Percentiles rank a stretch among this genome's conserved stretches.
phyloP scores from a whole-genome alignment of 1,140 invertebrate genomes.

The Drosophila grimshawi region DNA sequence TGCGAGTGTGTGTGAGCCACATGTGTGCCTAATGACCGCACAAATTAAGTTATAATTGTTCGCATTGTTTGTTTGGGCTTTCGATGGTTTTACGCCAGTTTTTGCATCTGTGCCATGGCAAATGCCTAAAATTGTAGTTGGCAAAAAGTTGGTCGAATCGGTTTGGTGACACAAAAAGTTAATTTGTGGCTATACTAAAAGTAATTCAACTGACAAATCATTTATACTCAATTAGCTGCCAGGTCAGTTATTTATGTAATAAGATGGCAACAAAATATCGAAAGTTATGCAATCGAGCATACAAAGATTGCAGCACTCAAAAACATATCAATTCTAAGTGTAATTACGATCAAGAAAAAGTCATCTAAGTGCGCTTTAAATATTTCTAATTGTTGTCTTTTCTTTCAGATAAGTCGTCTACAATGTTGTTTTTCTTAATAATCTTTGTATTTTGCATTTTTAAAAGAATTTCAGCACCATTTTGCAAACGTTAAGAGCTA shows the following conservation, averaged over 20 bases:
- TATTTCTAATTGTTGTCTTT: no score
- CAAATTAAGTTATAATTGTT: conserved; percentile 83
- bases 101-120: conserved; percentile 46
- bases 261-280: background rate
- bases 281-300: background rate
- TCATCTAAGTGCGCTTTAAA: no score
- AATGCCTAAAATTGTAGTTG: conserved; percentile 16
- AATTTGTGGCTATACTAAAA: conserved; percentile 18
- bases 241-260: background rate
- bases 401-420: no score
- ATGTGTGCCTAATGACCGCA: conserved; percentile 78
- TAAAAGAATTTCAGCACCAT: no score
- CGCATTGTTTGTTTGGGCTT: conserved; percentile 59
- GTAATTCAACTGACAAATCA: background rate
- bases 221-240: conserved; percentile 6
- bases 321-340: no score
- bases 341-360: no score
- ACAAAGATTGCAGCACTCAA: background rate
- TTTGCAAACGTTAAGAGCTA: no score
- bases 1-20: conserved; percentile 42
- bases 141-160: conserved; percentile 39
- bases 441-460: no score
- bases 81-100: conserved; percentile 47
- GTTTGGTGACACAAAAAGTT: conserved; percentile 22
- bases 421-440: no score